Conservation (phyloP, 2,888 invertebrate genomes). For the Poecilobothrus nobilitatus region DNA sequence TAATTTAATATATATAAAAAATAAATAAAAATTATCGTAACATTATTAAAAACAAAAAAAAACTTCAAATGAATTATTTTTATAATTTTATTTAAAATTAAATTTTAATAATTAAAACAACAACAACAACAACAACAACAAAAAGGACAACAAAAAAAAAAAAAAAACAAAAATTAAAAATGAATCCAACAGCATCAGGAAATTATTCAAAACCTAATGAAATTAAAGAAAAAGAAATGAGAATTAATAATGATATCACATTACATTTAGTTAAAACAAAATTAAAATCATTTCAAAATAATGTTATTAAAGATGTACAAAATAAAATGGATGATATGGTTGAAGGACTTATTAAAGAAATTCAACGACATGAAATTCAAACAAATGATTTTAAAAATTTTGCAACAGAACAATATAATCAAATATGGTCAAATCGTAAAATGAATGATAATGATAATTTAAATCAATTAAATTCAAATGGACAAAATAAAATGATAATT, state of each 20-base stretch:
- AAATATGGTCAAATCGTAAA: slow-evolving; percentile 24
- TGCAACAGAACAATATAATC: slow-evolving; percentile 20
- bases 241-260: background rate
- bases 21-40: background rate
- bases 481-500: background rate
- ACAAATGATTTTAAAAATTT: slow-evolving; percentile 36
- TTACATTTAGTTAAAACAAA: background rate
- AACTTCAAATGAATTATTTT: too few relatives aligned
- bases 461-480: slow-evolving; percentile 5
- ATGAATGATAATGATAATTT: slow-evolving; percentile 12
- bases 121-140: background rate
- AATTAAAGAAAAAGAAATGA: background rate
- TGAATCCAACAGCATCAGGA: background rate
- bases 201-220: background rate
- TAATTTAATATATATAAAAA: too few relatives aligned
- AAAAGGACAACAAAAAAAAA: too few relatives aligned
- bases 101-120: background rate
- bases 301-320: slow-evolving; percentile 34
- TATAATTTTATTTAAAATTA: background rate
- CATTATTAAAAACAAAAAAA: too few relatives aligned
- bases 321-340: slow-evolving; percentile 35
- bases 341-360: slow-evolving; percentile 38
- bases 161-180: background rate
- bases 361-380: slow-evolving; percentile 35
- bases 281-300: slow-evolving; percentile 28